phyloP scores from a whole-genome alignment of 35 echinoderm and acorn worm species.

The Chiridota heheva region DNA sequence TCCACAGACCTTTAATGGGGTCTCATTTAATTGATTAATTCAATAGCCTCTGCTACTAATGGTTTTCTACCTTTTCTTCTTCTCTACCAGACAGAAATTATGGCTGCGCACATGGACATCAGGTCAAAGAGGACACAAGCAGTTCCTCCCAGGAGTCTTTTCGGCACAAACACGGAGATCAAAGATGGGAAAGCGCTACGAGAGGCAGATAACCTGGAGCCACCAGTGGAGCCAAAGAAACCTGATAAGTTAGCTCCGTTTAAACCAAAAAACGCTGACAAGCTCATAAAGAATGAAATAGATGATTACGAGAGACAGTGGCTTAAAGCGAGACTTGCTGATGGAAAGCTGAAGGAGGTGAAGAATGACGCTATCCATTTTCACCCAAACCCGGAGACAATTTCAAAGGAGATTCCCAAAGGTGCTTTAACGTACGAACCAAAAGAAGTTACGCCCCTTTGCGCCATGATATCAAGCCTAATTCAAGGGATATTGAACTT shows the following conservation, averaged over 20 bases:
- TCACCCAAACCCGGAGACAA: slow-evolving; percentile 47
- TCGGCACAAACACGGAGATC: slow-evolving; percentile 87
- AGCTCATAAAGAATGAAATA: slow-evolving; percentile 46
- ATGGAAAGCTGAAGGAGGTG: slow-evolving; percentile 64
- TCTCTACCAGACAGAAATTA: not conserved
- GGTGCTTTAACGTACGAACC: slow-evolving; percentile 50
- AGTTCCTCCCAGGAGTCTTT: slow-evolving; percentile 82
- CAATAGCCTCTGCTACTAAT: no score
- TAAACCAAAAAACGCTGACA: slow-evolving; percentile 36
- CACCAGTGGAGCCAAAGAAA: slow-evolving; percentile 21
- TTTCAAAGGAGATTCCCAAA: slow-evolving; percentile 24
- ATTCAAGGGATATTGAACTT: slow-evolving; percentile 66
- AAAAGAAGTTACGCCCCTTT: slow-evolving; percentile 65
- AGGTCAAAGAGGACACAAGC: slow-evolving; percentile 84
- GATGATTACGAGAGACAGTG: slow-evolving; percentile 49
- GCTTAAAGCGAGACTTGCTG: slow-evolving; percentile 50
- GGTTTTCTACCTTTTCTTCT: no score
- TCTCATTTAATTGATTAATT: no score
- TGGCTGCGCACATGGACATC: slow-evolving; percentile 54
- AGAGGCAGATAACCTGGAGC: slow-evolving; percentile 35
- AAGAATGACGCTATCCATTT: slow-evolving; percentile 66
- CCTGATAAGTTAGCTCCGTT: slow-evolving; percentile 69
- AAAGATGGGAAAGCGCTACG: slow-evolving; percentile 52
- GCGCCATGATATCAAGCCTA: slow-evolving; percentile 69
- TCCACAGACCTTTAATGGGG: no score